Percentiles rank a stretch among this genome's conserved stretches.
These are phyloP conservation scores for Poecilia wingei DNA, from an alignment of 2,797 vertebrate species.

Conservation along the genomic window DNA sequence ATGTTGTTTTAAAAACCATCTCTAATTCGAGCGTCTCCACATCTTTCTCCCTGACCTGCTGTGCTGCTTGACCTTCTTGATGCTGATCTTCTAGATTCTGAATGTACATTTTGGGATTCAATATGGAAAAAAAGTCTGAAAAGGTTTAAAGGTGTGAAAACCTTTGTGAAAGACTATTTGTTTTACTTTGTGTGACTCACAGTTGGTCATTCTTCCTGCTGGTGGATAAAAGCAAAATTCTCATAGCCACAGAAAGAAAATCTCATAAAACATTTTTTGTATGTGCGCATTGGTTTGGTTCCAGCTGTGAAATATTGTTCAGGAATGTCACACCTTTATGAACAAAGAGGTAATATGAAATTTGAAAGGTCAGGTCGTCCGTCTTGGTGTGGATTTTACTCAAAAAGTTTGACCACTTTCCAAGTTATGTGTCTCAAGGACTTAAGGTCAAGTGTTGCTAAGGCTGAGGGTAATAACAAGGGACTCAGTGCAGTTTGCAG, in stretches of 20 bases:
- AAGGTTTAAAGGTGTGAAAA: neutral
- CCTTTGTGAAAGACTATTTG: neutral
- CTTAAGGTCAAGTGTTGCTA: conserved; percentile 68
- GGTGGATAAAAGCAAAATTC: conserved; percentile 16
- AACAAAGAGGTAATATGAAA: conserved; percentile 68
- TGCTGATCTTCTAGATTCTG: neutral
- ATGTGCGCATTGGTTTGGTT: conserved; percentile 41
- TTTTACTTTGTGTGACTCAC: conserved; percentile 12
- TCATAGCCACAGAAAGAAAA: conserved; percentile 12
- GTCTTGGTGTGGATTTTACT: conserved; percentile 71
- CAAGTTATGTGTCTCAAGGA: conserved; percentile 65
- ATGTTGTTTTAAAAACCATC: neutral
- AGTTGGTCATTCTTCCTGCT: neutral
- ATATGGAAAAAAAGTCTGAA: neutral
- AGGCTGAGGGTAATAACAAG: conserved; percentile 66
- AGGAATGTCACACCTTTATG: conserved; percentile 41
- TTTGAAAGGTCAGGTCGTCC: conserved; percentile 75
- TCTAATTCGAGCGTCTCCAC: neutral
- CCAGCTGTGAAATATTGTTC: conserved; percentile 55
- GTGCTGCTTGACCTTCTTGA: neutral
- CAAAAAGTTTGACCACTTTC: conserved; percentile 71
- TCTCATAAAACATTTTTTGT: conserved; percentile 19
- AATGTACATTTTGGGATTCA: neutral
- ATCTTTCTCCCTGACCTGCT: neutral
- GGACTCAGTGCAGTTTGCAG: conserved; percentile 38